Percentiles rank a stretch among this genome's conserved stretches.
Conservation (phyloP, 2,888 invertebrate species). For the Apamea crenata region DNA sequence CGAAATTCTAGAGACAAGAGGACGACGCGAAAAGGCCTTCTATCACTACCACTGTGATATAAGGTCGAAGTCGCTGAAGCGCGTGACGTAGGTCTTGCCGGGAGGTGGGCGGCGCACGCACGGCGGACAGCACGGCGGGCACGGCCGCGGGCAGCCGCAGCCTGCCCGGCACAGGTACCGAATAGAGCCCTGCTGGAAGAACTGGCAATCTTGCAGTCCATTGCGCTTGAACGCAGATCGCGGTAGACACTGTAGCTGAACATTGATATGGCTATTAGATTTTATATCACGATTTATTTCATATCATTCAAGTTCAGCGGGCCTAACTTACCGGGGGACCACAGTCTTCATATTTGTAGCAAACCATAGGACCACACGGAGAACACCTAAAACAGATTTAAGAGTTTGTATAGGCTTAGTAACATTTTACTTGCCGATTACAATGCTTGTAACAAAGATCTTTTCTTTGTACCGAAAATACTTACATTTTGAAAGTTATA, state of each 20-base stretch:
- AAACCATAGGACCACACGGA: slow-evolving; percentile 88
- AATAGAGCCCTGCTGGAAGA: slow-evolving; percentile 88
- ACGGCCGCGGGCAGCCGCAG: slow-evolving; percentile 79
- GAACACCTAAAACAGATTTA: slow-evolving; percentile 79
- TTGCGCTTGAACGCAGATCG: slow-evolving; percentile 89
- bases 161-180: slow-evolving; percentile 87
- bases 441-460: background rate
- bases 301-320: background rate
- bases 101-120: slow-evolving; percentile 86
- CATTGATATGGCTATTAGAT: slow-evolving; percentile 59
- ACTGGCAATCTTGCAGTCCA: slow-evolving; percentile 88
- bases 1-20: slow-evolving; percentile 71
- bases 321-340: slow-evolving; percentile 84
- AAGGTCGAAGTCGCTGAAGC: slow-evolving; percentile 88
- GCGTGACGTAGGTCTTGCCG: slow-evolving; percentile 88
- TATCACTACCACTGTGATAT: slow-evolving; percentile 88
- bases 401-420: background rate
- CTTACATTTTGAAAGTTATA: slow-evolving; percentile 59
- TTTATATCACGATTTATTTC: slow-evolving; percentile 18
- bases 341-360: slow-evolving; percentile 89
- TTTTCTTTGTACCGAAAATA: slow-evolving; percentile 8
- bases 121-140: slow-evolving; percentile 86
- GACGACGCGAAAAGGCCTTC: slow-evolving; percentile 66
- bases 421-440: background rate
- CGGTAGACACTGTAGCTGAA: slow-evolving; percentile 87